Conservation (phyloP, 1,140 invertebrate species). For the Sipha flava region DNA sequence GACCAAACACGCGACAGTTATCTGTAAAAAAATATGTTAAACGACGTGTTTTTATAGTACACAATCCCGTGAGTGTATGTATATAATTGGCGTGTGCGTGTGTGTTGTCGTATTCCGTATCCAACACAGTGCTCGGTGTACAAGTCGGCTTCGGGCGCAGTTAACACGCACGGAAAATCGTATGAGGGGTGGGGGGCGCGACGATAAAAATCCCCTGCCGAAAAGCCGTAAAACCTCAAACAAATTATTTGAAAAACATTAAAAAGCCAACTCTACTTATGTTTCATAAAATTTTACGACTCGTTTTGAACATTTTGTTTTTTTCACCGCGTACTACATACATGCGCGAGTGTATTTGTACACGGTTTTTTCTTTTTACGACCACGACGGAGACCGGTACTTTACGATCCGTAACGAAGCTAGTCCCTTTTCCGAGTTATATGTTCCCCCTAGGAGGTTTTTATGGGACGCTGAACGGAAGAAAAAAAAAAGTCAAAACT, state of each 20-base stretch:
- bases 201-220: not conserved
- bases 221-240: constrained; percentile 30
- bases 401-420: constrained; percentile 28
- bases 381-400: constrained; percentile 1
- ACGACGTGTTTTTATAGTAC: not conserved
- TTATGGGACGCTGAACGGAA: not conserved
- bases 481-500: not conserved
- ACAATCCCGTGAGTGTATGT: not conserved
- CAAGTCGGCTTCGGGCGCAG: not conserved
- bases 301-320: constrained; percentile 18
- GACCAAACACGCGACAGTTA: constrained; percentile 13
- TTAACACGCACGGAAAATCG: not conserved
- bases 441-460: not conserved
- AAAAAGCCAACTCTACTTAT: constrained; percentile 29
- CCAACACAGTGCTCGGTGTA: no score
- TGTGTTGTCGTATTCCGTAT: not conserved
- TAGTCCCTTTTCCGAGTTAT: constrained; percentile 17
- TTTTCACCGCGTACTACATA: not conserved
- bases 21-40: constrained; percentile 25
- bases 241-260: constrained; percentile 30
- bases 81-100: not conserved
- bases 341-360: not conserved
- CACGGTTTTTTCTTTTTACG: constrained; percentile 11
- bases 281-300: constrained; percentile 21
- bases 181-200: no score